Conservation (phyloP, 2,113 vertebrate species). For the Galeopterus variegatus region DNA sequence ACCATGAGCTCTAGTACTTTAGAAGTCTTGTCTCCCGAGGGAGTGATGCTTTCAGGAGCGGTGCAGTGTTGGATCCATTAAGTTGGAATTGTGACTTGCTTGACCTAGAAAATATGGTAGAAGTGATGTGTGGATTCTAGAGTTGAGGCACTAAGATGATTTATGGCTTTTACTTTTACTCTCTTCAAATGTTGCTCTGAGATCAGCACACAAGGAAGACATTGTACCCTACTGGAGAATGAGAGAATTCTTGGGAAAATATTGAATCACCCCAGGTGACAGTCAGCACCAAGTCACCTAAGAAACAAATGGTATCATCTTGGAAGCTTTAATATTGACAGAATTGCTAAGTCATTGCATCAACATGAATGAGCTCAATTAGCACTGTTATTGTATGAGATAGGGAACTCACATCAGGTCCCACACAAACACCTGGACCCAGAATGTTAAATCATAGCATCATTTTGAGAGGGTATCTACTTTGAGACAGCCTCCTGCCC, state of each 20-base stretch:
- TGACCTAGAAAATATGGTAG: background rate
- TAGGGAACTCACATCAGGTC: too few species aligned
- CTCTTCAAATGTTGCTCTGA: background rate
- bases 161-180: background rate
- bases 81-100: background rate
- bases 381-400: background rate
- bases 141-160: background rate
- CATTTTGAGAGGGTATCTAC: too few species aligned
- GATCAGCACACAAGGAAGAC: background rate
- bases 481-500: too few species aligned
- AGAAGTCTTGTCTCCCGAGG: background rate
- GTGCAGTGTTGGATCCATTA: background rate
- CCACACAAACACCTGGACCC: too few species aligned
- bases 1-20: background rate
- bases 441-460: too few species aligned
- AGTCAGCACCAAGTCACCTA: background rate
- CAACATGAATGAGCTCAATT: background rate
- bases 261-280: background rate
- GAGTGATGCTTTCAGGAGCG: background rate
- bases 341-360: background rate
- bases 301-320: background rate
- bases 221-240: background rate
- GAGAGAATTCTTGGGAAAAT: background rate
- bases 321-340: background rate
- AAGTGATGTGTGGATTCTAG: background rate